A percentile compares a stretch with the other conserved stretches of the same genome.
These are phyloP conservation scores for Electrophaes corylata DNA, from an alignment of 2,888 invertebrate genomes.

Conservation along the genomic window DNA sequence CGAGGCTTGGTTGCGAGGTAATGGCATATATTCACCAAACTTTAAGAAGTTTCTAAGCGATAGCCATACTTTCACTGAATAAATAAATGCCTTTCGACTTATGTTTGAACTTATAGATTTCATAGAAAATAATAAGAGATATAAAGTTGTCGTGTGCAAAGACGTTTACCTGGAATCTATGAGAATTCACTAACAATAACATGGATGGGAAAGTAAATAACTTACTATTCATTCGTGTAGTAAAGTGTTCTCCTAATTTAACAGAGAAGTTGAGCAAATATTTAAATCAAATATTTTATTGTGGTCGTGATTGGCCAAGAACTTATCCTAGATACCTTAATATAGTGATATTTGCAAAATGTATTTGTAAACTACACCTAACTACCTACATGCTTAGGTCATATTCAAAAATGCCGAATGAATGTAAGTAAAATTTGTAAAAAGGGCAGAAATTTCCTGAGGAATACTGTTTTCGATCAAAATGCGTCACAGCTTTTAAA, in stretches of 20 bases:
- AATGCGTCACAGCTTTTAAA: too few species aligned
- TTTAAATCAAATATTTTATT: conserved; percentile 42
- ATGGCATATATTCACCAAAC: too few species aligned
- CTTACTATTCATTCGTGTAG: conserved; percentile 39
- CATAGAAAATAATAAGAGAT: not conserved
- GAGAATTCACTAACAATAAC: conserved; percentile 71
- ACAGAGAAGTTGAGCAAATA: conserved; percentile 54
- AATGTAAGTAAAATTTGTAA: too few species aligned
- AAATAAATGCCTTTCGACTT: too few species aligned
- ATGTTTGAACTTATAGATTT: too few species aligned
- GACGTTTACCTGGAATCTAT: conserved; percentile 67
- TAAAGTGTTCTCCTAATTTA: conserved; percentile 52
- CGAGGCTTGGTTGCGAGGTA: too few species aligned
- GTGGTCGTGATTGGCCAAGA: conserved; percentile 24
- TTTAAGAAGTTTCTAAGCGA: too few species aligned
- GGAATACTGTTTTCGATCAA: too few species aligned
- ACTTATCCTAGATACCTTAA: conserved; percentile 17
- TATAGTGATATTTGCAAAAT: conserved; percentile 15
- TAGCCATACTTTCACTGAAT: too few species aligned
- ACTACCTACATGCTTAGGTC: too few species aligned
- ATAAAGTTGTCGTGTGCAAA: conserved; percentile 16
- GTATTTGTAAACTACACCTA: conserved; percentile 1
- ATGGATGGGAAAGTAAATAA: conserved; percentile 72
- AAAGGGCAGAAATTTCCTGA: too few species aligned
- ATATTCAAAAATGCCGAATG: too few species aligned